These are phyloP conservation scores for Hetaerina titia DNA, from an alignment of 2,888 invertebrate genomes.

Conservation along the genomic window DNA sequence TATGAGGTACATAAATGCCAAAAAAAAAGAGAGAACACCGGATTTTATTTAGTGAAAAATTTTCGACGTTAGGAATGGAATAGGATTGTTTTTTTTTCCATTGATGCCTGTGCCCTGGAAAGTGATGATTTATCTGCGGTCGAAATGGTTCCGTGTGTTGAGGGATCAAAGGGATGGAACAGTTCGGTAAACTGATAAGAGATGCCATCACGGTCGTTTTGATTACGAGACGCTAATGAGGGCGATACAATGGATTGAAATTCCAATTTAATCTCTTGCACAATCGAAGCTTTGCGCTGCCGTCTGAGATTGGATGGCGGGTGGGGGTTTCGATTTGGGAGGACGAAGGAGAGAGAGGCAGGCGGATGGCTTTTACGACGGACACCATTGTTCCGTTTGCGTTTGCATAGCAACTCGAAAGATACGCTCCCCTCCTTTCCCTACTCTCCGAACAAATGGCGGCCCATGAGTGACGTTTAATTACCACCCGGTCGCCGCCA, in stretches of 20 bases:
- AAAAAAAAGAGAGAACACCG: too few relatives aligned
- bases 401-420: not conserved
- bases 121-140: not conserved
- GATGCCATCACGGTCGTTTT: not conserved
- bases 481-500: not conserved
- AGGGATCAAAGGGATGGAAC: not conserved
- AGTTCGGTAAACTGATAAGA: not conserved
- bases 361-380: not conserved
- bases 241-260: slow-evolving; percentile 46
- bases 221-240: slow-evolving; percentile 39
- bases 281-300: not conserved
- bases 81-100: too few relatives aligned
- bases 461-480: slow-evolving; percentile 3
- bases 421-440: not conserved
- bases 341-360: not conserved
- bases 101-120: not conserved
- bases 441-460: not conserved
- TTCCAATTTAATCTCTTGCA: slow-evolving; percentile 42
- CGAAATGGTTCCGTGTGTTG: not conserved
- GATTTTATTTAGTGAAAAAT: too few relatives aligned
- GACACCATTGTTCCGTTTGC: not conserved
- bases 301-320: slow-evolving; percentile 16
- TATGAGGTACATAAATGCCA: too few relatives aligned
- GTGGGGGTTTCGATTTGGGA: not conserved
- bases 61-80: too few relatives aligned